These are phyloP conservation scores for Sapayoa aenigma DNA, from an alignment of 2,113 vertebrate species.

Conservation along the genomic window DNA sequence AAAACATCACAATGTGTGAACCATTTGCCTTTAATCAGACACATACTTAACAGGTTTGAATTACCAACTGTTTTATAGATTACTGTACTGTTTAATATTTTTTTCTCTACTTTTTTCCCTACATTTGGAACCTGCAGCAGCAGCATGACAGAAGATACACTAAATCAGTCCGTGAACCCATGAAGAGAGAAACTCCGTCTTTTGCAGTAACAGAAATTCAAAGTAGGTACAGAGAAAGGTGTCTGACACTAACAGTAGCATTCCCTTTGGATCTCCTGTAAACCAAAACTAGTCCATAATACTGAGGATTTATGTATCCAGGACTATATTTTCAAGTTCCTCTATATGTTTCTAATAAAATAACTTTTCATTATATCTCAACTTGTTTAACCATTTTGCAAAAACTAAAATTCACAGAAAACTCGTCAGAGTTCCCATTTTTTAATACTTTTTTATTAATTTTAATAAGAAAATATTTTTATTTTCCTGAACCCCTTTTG, in stretches of 20 bases:
- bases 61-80: conserved; percentile 8
- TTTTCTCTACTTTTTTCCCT: neutral
- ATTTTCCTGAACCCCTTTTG: neutral
- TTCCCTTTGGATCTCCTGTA: neutral
- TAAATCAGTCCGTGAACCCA: neutral
- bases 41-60: neutral
- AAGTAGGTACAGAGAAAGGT: neutral
- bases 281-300: neutral
- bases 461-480: neutral
- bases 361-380: neutral
- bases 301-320: neutral
- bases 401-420: neutral
- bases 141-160: neutral
- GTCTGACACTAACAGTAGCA: neutral
- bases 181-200: neutral
- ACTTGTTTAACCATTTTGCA: neutral
- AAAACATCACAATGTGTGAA: neutral
- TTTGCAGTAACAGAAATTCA: neutral
- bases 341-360: neutral
- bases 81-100: neutral
- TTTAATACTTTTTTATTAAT: neutral
- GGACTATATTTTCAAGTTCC: neutral
- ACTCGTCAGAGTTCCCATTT: neutral
- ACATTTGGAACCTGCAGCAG: neutral
- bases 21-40: conserved; percentile 7